phyloP scores from a whole-genome alignment of 2,888 invertebrate species.

The Papilio gigon region DNA sequence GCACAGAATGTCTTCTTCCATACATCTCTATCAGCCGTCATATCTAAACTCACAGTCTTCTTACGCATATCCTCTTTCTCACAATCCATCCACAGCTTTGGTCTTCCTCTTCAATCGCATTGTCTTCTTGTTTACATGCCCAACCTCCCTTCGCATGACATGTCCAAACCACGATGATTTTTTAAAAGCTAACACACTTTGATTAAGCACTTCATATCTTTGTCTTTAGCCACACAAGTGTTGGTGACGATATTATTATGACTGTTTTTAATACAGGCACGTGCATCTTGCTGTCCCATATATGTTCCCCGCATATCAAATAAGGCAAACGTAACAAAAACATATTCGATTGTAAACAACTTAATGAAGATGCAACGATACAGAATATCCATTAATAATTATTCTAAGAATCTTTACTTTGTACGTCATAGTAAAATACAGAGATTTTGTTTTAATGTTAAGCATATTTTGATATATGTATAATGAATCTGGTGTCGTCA shows the following conservation, averaged over 20 bases:
- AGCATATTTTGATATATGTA: no score
- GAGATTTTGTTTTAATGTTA: slow-evolving; percentile 5
- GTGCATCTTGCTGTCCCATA: background rate
- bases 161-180: no score
- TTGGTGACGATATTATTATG: background rate
- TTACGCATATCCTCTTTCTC: no score
- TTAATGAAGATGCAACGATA: slow-evolving; percentile 10
- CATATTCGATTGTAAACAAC: slow-evolving; percentile 1
- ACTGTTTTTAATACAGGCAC: slow-evolving; percentile 13
- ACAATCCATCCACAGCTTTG: no score
- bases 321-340: slow-evolving; percentile 14
- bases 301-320: background rate
- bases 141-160: no score
- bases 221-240: background rate
- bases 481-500: no score
- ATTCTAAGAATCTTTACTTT: slow-evolving; percentile 1
- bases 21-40: no score
- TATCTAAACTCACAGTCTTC: no score
- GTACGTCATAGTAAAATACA: slow-evolving; percentile 25
- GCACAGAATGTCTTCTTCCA: no score
- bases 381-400: background rate
- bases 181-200: no score
- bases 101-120: no score
- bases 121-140: no score
- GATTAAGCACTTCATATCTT: background rate